phyloP scores from a whole-genome alignment of 2,113 vertebrate species.

The Scomber scombrus region DNA sequence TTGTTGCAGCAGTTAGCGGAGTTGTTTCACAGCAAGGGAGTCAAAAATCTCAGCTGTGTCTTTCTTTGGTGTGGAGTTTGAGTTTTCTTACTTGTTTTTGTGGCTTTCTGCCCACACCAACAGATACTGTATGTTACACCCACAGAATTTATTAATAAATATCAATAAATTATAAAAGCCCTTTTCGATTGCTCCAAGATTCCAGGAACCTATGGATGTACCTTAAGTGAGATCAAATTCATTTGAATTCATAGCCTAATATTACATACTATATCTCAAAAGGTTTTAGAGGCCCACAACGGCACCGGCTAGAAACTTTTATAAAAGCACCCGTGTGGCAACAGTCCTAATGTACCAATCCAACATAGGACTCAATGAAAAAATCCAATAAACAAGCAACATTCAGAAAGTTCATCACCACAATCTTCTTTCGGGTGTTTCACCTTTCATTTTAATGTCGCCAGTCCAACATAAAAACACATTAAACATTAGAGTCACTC shows the following conservation, averaged over 20 bases:
- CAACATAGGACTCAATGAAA: not conserved
- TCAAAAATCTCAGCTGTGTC: not conserved
- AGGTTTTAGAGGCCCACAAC: not conserved
- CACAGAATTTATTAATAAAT: too few relatives aligned
- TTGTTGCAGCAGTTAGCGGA: not conserved
- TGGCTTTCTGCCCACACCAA: not conserved
- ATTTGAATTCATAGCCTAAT: not conserved
- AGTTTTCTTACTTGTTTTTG: not conserved
- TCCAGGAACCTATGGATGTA: too few relatives aligned
- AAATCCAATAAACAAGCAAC: not conserved
- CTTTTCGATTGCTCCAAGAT: not conserved
- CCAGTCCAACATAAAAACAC: not conserved
- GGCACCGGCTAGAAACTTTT: not conserved
- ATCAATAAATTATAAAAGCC: not conserved
- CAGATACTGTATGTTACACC: not conserved
- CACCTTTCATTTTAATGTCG: not conserved
- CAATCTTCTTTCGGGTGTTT: not conserved
- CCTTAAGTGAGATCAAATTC: not conserved
- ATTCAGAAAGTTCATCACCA: not conserved
- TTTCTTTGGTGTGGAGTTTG: too few relatives aligned
- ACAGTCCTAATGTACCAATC: not conserved
- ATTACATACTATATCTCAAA: not conserved
- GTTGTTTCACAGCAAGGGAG: not conserved
- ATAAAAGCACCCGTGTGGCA: too few relatives aligned
- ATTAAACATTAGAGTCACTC: not conserved